A percentile compares a stretch with the other conserved stretches of the same genome.
phyloP scores from a whole-genome alignment of 2,113 vertebrate genomes.

The Rousettus leschenaultii region DNA sequence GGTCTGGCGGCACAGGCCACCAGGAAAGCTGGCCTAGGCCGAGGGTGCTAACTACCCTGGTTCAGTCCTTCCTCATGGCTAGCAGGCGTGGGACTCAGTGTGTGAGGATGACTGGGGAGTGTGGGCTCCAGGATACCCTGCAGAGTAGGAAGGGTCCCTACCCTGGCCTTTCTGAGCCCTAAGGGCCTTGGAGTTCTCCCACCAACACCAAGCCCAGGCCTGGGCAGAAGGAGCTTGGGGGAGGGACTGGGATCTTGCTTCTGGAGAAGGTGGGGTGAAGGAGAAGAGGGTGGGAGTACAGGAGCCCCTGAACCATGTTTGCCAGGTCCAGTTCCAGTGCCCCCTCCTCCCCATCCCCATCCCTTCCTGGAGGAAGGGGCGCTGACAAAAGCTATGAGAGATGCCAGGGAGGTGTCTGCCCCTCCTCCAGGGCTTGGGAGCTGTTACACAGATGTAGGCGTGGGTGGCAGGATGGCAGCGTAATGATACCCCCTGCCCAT shows the following conservation, averaged over 20 bases:
- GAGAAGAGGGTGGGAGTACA: not conserved
- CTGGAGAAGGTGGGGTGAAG: not conserved
- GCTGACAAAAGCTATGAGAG: not conserved
- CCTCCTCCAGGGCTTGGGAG: not conserved
- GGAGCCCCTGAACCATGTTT: not conserved
- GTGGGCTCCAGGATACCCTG: not conserved
- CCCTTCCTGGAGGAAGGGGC: not conserved
- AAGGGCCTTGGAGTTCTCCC: not conserved
- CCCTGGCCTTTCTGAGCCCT: not conserved
- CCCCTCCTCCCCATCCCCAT: not conserved
- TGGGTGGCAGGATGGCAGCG: constrained; percentile 62
- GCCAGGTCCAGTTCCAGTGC: not conserved
- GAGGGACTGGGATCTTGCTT: not conserved
- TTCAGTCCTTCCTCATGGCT: not conserved
- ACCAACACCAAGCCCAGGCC: not conserved
- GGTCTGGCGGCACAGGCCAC: not conserved
- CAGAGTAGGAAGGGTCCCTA: not conserved
- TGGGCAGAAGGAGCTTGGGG: not conserved
- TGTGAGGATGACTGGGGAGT: not conserved
- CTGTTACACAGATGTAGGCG: constrained; percentile 40
- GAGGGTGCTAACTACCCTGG: not conserved
- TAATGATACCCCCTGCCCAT: constrained; percentile 74
- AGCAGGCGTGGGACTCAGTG: not conserved
- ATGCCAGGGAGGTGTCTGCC: not conserved
- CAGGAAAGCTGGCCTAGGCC: not conserved